phyloP scores from a whole-genome alignment of 2,888 invertebrate genomes.

The Rhagium mordax region DNA sequence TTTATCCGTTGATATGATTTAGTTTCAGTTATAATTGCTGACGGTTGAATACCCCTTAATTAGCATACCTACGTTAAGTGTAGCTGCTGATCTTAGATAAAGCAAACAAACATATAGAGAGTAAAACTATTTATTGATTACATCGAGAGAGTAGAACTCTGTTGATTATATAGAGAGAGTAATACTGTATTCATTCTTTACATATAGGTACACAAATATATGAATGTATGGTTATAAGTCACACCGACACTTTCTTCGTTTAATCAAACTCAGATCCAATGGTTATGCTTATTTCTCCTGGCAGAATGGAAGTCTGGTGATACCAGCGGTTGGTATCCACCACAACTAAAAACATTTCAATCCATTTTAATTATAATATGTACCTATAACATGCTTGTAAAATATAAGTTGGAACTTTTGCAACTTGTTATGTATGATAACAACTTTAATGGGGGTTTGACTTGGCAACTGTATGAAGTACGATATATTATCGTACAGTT shows the following conservation, averaged over 20 bases:
- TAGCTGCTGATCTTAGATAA: no score
- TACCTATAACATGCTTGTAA: neutral
- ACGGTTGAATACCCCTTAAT: no score
- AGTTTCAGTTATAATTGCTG: neutral
- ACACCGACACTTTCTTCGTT: conserved; percentile 49
- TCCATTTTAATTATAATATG: neutral
- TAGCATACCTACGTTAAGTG: no score
- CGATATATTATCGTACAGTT: no score
- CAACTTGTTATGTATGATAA: no score
- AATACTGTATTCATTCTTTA: neutral
- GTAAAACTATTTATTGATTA: neutral
- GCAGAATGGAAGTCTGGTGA: conserved; percentile 90
- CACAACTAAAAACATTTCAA: conserved; percentile 79
- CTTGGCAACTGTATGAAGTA: no score
- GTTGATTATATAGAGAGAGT: neutral
- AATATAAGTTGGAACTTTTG: no score
- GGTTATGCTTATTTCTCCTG: conserved; percentile 93
- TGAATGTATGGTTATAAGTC: neutral
- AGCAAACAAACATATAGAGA: neutral
- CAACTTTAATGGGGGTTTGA: no score
- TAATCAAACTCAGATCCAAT: conserved; percentile 97
- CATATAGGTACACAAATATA: conserved; percentile 14
- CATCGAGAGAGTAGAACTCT: no score
- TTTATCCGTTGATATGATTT: neutral
- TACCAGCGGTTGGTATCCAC: conserved; percentile 97